Percentiles rank a stretch among this genome's conserved stretches.
Conservation (phyloP, 2,797 vertebrate species). For the Chelmon rostratus region DNA sequence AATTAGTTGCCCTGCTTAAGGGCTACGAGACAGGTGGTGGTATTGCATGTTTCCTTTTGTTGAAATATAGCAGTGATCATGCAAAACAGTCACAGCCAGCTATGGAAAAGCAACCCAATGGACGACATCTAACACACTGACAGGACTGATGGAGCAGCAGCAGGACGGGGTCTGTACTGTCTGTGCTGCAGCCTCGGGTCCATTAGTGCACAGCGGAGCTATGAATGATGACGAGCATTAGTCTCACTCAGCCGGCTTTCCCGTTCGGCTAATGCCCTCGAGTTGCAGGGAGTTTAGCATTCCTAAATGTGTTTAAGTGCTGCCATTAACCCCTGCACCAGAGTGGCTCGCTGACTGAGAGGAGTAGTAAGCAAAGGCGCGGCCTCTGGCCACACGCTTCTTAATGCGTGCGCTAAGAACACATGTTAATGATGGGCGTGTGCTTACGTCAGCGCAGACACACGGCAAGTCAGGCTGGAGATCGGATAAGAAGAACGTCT, state of each 20-base stretch:
- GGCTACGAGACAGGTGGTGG: neutral
- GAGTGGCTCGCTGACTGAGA: constrained; percentile 15
- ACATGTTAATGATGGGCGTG: constrained; percentile 21
- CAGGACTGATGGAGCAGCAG: constrained; percentile 8
- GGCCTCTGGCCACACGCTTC: constrained; percentile 12
- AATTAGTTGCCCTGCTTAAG: neutral
- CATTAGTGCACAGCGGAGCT: constrained; percentile 63
- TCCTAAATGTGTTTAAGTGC: constrained; percentile 71
- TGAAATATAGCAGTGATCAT: neutral
- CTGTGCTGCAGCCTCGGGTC: constrained; percentile 30
- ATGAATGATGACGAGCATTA: constrained; percentile 70
- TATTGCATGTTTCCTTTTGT: neutral
- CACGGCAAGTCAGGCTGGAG: neutral
- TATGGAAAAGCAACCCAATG: constrained; percentile 10
- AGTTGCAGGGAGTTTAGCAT: constrained; percentile 58
- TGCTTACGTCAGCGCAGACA: neutral
- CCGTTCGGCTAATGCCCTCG: constrained; percentile 59
- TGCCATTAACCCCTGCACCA: constrained; percentile 66
- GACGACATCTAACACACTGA: constrained; percentile 6
- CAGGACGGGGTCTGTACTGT: constrained; percentile 31
- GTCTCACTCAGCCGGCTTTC: constrained; percentile 60
- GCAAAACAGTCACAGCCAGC: neutral
- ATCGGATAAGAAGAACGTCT: too few relatives aligned
- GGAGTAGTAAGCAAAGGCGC: constrained; percentile 10
- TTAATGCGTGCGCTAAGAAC: constrained; percentile 50